Evolutionary conservation across 1,140 invertebrate species (phyloP).

Genomic region (Dermatophagoides farinae): DNA sequence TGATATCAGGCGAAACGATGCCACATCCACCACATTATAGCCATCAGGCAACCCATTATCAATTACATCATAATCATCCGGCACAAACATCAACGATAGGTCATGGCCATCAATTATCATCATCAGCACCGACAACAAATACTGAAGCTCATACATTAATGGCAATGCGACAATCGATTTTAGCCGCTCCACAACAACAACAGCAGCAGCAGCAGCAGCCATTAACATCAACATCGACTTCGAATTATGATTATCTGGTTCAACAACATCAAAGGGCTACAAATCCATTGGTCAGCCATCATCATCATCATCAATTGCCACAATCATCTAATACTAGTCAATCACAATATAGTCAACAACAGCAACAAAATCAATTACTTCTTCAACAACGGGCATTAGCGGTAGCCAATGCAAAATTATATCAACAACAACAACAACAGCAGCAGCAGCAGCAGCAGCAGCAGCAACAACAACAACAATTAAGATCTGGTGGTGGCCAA

Average conservation of each 20-base stretch:
- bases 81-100: not conserved
- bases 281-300: not conserved
- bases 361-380: slow-evolving; percentile 4
- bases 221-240: not conserved
- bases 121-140: not conserved
- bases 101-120: not conserved
- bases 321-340: not conserved
- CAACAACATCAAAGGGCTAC: not conserved
- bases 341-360: not conserved
- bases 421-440: slow-evolving; percentile 1
- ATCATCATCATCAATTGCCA: not conserved
- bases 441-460: slow-evolving; percentile 3
- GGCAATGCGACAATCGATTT: not conserved
- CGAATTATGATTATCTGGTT: not conserved
- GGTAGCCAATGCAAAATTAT: not conserved
- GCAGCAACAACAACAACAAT: slow-evolving; percentile 3
- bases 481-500: not conserved
- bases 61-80: not conserved
- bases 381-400: not conserved
- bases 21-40: too few relatives aligned
- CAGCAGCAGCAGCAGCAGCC: not conserved
- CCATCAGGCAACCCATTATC: not conserved
- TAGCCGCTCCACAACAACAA: too few relatives aligned
- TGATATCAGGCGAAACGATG: not conserved
- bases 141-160: not conserved